phyloP scores from a whole-genome alignment of 1,140 invertebrate genomes.

The Lepidurus packardi region DNA sequence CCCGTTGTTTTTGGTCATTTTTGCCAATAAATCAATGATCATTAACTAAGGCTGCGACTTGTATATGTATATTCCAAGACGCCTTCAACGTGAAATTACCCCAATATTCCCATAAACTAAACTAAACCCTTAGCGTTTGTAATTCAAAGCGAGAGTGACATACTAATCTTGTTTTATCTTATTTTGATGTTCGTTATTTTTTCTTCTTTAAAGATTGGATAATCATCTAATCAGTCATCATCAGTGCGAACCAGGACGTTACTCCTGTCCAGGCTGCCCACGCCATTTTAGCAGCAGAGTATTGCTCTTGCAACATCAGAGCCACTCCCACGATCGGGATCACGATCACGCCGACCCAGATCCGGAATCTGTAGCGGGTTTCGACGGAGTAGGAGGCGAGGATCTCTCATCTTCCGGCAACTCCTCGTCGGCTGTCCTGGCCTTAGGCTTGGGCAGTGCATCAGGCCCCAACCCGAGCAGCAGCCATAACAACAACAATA shows the following conservation, averaged over 20 bases:
- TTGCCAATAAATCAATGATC: not conserved
- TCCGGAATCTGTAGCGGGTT: slow-evolving; percentile 50
- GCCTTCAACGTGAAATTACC: not conserved
- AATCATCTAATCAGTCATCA: slow-evolving; percentile 69
- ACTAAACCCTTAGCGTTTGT: not conserved
- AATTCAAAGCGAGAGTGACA: not conserved
- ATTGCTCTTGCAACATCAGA: slow-evolving; percentile 73
- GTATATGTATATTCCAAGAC: not conserved
- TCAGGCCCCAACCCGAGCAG: not conserved
- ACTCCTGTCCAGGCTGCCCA: slow-evolving; percentile 76
- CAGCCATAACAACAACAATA: not conserved
- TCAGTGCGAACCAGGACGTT: slow-evolving; percentile 67
- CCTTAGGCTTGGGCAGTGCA: slow-evolving; percentile 13
- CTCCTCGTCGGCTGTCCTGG: slow-evolving; percentile 20
- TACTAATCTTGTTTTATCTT: not conserved
- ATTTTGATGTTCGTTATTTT: too few species aligned
- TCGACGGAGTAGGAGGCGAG: slow-evolving; percentile 50
- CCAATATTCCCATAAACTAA: not conserved
- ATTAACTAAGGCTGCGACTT: not conserved
- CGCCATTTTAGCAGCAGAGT: slow-evolving; percentile 74
- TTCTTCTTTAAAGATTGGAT: slow-evolving; percentile 60
- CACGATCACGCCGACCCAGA: not conserved
- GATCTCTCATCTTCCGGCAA: slow-evolving; percentile 17
- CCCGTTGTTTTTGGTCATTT: not conserved
- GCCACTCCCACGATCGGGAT: slow-evolving; percentile 59